A percentile compares a stretch with the other conserved stretches of the same genome.
These are phyloP conservation scores for Cisticola juncidis DNA, from an alignment of 2,113 vertebrate species.

Conservation along the genomic window DNA sequence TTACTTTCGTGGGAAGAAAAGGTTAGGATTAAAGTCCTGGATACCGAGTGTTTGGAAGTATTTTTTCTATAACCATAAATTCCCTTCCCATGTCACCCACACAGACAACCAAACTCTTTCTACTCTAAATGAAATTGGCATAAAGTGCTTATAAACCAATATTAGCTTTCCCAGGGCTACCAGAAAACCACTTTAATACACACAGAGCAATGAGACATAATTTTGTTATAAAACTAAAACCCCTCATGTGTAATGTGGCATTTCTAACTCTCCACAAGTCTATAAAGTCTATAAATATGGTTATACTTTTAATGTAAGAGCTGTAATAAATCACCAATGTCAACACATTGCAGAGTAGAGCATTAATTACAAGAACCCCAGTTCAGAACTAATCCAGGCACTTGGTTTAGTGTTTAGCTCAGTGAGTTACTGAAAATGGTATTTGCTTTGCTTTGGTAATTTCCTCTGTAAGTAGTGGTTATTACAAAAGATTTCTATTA, in stretches of 20 bases:
- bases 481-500: background rate
- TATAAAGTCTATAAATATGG: background rate
- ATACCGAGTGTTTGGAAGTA: background rate
- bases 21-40: background rate
- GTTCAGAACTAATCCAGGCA: background rate
- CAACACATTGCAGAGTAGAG: background rate
- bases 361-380: background rate
- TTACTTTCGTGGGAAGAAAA: background rate
- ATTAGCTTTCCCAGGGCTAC: conserved; percentile 15
- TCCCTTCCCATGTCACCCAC: background rate
- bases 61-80: background rate
- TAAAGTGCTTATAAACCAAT: background rate
- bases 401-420: background rate
- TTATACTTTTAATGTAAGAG: background rate
- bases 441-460: background rate
- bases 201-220: background rate
- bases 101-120: background rate
- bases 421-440: background rate
- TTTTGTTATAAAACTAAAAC: background rate
- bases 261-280: background rate
- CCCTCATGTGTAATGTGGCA: background rate
- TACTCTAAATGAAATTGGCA: background rate
- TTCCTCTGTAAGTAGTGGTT: background rate
- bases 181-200: background rate
- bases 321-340: background rate